A percentile compares a stretch with the other conserved stretches of the same genome.
Conservation (phyloP, 2,888 invertebrate species). For the Gasteruption jaculator region DNA sequence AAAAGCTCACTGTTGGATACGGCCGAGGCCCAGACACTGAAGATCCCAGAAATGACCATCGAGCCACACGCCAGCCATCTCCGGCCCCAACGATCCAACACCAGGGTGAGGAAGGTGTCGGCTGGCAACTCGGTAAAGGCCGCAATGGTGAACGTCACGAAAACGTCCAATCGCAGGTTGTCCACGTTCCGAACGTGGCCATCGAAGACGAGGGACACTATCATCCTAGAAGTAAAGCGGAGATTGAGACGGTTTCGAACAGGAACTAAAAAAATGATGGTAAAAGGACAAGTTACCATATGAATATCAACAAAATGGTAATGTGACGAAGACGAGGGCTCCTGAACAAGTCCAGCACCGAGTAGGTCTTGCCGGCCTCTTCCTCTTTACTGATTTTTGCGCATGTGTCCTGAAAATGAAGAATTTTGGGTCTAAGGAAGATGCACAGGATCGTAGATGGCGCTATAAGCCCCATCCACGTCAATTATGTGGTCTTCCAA, state of each 20-base stretch:
- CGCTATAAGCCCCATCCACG: too few species aligned
- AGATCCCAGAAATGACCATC: constrained; percentile 75
- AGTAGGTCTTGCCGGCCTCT: constrained; percentile 66
- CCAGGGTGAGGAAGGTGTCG: constrained; percentile 73
- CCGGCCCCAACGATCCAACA: constrained; percentile 76
- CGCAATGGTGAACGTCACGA: constrained; percentile 79
- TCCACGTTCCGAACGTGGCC: constrained; percentile 86
- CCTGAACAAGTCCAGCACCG: constrained; percentile 75
- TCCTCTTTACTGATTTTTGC: constrained; percentile 68
- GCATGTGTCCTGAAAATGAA: constrained; percentile 51
- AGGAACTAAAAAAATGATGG: background rate
- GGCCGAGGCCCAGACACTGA: constrained; percentile 72
- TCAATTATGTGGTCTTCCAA: too few species aligned
- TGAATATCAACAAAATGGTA: constrained; percentile 72
- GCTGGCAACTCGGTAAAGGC: constrained; percentile 81
- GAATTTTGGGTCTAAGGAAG: too few species aligned
- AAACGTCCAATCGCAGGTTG: constrained; percentile 76
- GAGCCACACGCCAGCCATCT: constrained; percentile 82
- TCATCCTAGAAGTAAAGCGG: constrained; percentile 60
- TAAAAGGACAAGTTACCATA: constrained; percentile 59
- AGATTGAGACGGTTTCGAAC: background rate
- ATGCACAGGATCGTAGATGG: too few species aligned
- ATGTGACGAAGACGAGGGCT: constrained; percentile 73
- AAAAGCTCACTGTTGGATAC: constrained; percentile 64
- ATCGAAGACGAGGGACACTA: constrained; percentile 82